A percentile compares a stretch with the other conserved stretches of the same genome.
phyloP scores from a whole-genome alignment of 2,888 invertebrate genomes.

The Agriopis aurantiaria region DNA sequence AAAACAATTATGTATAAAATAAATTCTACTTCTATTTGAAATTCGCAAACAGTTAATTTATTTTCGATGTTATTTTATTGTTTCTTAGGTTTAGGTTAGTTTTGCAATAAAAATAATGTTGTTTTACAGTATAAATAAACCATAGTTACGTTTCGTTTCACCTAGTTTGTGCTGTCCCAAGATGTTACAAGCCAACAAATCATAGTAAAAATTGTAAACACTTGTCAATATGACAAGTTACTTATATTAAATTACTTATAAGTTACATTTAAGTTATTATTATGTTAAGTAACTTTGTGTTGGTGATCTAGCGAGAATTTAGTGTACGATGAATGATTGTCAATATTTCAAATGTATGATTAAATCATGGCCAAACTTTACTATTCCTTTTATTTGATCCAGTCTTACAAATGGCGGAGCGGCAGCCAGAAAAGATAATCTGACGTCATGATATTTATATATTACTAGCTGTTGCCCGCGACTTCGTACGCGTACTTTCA shows the following conservation, averaged over 20 bases:
- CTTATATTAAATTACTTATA: conserved; percentile 15
- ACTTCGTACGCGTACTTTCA: no score
- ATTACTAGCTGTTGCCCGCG: no score
- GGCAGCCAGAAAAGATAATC: no score
- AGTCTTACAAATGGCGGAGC: no score
- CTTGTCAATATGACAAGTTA: background rate
- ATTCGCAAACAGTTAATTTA: no score
- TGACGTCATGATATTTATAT: no score
- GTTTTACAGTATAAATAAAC: background rate
- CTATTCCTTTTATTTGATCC: conserved; percentile 14
- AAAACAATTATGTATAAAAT: background rate
- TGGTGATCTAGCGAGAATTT: conserved; percentile 17
- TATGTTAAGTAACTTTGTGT: conserved; percentile 33
- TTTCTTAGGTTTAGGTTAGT: no score
- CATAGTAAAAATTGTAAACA: background rate
- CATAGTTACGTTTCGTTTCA: conserved; percentile 2
- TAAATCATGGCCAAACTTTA: conserved; percentile 41
- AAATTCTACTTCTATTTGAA: background rate
- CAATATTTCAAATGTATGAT: conserved; percentile 30
- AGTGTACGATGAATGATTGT: conserved; percentile 16
- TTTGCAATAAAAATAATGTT: no score
- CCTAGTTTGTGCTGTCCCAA: background rate
- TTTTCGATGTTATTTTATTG: no score
- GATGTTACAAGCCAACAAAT: background rate
- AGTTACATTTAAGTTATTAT: conserved; percentile 30